Conservation (phyloP, 2,888 invertebrate genomes). For the Trilocha varians region DNA sequence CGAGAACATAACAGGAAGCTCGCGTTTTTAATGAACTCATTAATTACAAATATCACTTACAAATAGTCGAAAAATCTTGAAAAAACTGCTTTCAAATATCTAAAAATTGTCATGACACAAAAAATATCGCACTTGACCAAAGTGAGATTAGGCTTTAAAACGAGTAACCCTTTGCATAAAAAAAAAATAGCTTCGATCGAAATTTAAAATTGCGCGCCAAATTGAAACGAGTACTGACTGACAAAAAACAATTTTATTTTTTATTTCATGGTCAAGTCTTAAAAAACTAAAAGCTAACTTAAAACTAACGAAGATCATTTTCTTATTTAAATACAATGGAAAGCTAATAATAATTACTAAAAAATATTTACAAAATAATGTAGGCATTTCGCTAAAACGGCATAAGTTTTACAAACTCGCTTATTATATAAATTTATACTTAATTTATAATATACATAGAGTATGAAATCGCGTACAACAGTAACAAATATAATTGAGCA, state of each 20-base stretch:
- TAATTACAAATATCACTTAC: neutral
- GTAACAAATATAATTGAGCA: slow-evolving; percentile 43
- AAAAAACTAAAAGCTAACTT: slow-evolving; percentile 25
- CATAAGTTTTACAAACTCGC: slow-evolving; percentile 36
- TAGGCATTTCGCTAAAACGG: slow-evolving; percentile 27
- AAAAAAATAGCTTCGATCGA: neutral
- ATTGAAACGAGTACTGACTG: neutral
- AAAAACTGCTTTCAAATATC: neutral
- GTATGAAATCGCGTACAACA: slow-evolving; percentile 16
- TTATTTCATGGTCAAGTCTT: slow-evolving; percentile 4
- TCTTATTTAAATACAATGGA: slow-evolving; percentile 42
- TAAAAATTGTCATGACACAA: neutral
- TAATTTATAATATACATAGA: slow-evolving; percentile 19
- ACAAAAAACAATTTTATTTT: neutral
- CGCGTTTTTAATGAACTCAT: neutral
- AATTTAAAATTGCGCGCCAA: neutral
- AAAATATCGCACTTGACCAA: slow-evolving; percentile 2
- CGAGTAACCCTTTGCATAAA: neutral
- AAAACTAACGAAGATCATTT: slow-evolving; percentile 62
- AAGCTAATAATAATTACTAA: slow-evolving; percentile 11
- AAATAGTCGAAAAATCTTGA: neutral
- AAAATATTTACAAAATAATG: slow-evolving; percentile 32
- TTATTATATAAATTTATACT: slow-evolving; percentile 9
- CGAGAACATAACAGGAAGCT: neutral
- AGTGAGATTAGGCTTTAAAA: neutral